Base-by-base conservation (phyloP, 2,888 invertebrate species). In the Papilio elwesi region DNA sequence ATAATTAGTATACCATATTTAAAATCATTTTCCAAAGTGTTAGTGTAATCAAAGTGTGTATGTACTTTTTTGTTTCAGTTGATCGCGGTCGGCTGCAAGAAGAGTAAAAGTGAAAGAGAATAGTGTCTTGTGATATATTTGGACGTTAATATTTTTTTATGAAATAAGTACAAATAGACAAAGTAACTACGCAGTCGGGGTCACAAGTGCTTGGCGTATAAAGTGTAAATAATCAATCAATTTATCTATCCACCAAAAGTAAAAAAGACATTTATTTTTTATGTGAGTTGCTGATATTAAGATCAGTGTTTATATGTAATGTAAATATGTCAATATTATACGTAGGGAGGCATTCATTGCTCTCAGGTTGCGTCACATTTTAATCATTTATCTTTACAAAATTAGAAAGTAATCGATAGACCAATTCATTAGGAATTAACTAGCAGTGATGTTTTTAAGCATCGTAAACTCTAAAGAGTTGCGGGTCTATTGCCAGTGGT, bases 121-220 rank as follows among this genome's bases (percentile, higher is more conserved):
- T 80, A 79, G 85, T 85, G 86, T 85, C 87, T 89, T 93, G 93
- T 93, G 93, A 93, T 93, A 93, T 87, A 89, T 86, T 87, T 86
- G 88, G 86, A 91, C 89, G 89, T 90, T 89, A 88, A 90, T 92
- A 92, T 93, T 92, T 93, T 92, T 92, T 83, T 92, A 92, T 89
- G 87, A 88, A 90, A 89, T 91, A 90, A 92, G 92, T 92, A 92
- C 92, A 92, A 92, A 92, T 87, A 87, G 81, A 85, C 81, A 84
- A 82, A 83, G 83, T 85, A 84, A 82, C 81, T 82, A 82, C 79
- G 81, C 83, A 82, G 81, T 78, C 76, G 83, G 82, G 80, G 79
- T 83, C 81, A 82, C 80, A 79, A 80, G 83, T 84, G 84, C 85
- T 82, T 83, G 80, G 77, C 83, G 83, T 85, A 81, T 79, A 83